phyloP scores from a whole-genome alignment of 1,140 invertebrate genomes.

The Nixonia krombeini region DNA sequence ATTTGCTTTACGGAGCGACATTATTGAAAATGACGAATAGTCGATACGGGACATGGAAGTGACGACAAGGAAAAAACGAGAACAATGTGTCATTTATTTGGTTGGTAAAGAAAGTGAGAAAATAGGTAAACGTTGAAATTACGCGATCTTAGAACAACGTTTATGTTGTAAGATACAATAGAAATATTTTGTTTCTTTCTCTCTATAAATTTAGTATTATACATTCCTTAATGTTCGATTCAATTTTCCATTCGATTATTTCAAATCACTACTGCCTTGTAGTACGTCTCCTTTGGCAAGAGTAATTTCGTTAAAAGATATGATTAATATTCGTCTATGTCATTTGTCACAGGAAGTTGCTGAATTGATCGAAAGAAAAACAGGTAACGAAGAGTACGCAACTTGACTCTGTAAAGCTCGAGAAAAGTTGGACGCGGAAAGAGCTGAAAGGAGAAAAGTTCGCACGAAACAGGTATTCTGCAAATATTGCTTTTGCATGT shows the following conservation, averaged over 20 bases:
- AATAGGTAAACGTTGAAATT: conserved; percentile 82
- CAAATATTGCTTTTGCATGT: background rate
- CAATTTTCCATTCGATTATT: conserved; percentile 64
- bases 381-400: conserved; percentile 78
- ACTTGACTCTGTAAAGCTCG: conserved; percentile 74
- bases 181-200: too few species aligned
- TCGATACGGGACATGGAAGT: conserved; percentile 55
- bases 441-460: conserved; percentile 78
- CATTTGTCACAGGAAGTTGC: conserved; percentile 78
- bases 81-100: conserved; percentile 72
- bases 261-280: conserved; percentile 72
- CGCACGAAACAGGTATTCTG: conserved; percentile 72
- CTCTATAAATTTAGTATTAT: too few species aligned
- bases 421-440: conserved; percentile 74
- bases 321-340: conserved; percentile 71
- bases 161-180: conserved; percentile 76
- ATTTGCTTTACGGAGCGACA: conserved; percentile 79
- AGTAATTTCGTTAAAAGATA: conserved; percentile 76
- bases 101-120: conserved; percentile 79
- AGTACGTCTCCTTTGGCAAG: conserved; percentile 79
- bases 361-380: conserved; percentile 76
- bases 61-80: conserved; percentile 58
- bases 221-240: too few species aligned
- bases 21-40: conserved; percentile 73
- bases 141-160: conserved; percentile 73